These are phyloP conservation scores for Cacatua alba DNA, from an alignment of 2,113 vertebrate genomes.

Conservation along the genomic window DNA sequence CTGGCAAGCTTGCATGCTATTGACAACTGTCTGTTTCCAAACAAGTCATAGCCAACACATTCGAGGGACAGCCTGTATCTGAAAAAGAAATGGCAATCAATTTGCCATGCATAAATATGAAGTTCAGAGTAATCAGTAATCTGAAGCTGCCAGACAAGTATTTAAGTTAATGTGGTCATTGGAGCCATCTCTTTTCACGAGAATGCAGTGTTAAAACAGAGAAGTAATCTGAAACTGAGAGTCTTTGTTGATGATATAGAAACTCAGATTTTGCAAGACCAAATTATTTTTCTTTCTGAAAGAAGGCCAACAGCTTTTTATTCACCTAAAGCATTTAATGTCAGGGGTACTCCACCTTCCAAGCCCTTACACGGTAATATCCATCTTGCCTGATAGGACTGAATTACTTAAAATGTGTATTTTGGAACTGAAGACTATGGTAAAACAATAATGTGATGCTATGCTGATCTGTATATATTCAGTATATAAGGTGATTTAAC, in stretches of 20 bases:
- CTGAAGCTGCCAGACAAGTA: background rate
- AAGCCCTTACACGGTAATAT: background rate
- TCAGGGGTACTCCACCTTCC: background rate
- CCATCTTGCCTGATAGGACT: background rate
- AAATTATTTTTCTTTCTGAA: background rate
- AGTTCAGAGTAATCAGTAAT: constrained; percentile 7
- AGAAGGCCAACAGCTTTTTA: background rate
- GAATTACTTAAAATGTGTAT: background rate
- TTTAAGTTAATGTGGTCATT: background rate
- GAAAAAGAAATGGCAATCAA: background rate
- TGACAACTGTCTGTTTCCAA: background rate
- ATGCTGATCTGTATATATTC: background rate
- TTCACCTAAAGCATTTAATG: background rate
- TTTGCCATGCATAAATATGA: background rate
- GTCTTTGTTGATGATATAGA: background rate
- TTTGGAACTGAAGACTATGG: background rate
- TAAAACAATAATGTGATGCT: background rate
- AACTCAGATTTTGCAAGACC: background rate
- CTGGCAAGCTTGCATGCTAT: background rate
- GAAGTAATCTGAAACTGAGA: background rate
- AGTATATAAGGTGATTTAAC: background rate
- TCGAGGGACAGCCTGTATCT: background rate
- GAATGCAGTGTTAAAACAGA: background rate
- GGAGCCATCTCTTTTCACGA: background rate
- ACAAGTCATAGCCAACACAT: background rate